Percentiles rank a stretch among this genome's conserved stretches.
phyloP scores from a whole-genome alignment of 2,113 vertebrate species.

The Heterocephalus glaber region DNA sequence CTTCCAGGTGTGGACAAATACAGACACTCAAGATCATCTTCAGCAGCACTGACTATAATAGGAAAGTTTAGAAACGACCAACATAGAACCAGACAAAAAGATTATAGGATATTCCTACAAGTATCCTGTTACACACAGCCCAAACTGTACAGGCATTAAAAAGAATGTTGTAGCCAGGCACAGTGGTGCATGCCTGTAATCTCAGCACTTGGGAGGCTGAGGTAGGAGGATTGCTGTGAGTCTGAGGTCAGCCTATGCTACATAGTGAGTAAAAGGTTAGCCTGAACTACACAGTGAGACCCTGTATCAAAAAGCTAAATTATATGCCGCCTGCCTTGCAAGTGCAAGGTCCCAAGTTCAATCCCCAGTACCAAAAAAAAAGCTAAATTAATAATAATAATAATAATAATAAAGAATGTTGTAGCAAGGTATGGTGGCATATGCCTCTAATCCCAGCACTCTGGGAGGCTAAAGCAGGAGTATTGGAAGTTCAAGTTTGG shows the following conservation, averaged over 20 bases:
- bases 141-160: not conserved
- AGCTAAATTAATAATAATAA: not conserved
- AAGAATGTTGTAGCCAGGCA: not conserved
- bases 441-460: not conserved
- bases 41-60: not conserved
- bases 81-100: not conserved
- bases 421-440: not conserved
- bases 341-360: no score
- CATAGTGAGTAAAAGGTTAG: not conserved
- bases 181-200: not conserved
- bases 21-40: not conserved
- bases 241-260: not conserved
- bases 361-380: no score
- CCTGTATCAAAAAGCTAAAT: not conserved
- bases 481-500: not conserved
- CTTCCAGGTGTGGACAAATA: not conserved
- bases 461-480: not conserved
- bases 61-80: constrained; percentile 29
- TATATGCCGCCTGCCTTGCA: no score
- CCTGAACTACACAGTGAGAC: not conserved
- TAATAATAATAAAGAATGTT: not conserved
- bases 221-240: not conserved
- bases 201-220: not conserved
- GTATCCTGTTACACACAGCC: not conserved
- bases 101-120: not conserved